Percentiles rank a stretch among this genome's conserved stretches.
Conservation (phyloP, 2,797 vertebrate genomes). For the Chelon auratus region DNA sequence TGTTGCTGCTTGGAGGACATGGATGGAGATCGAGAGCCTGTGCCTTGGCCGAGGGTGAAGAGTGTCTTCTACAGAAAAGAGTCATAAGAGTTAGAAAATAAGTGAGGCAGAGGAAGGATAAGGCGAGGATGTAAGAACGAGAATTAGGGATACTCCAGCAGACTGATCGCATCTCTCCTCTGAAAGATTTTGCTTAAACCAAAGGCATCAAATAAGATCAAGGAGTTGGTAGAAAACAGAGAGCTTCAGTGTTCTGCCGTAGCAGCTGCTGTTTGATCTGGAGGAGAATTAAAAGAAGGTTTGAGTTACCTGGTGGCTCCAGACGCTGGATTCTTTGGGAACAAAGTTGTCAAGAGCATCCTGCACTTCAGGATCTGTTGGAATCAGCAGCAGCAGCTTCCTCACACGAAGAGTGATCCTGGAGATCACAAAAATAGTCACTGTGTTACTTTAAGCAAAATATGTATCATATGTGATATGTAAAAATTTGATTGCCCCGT, state of each 20-base stretch:
- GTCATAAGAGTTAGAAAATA: conserved; percentile 16
- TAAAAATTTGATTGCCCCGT: background rate
- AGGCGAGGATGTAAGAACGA: background rate
- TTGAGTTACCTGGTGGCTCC: conserved; percentile 85
- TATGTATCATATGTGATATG: background rate
- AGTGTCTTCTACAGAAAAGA: conserved; percentile 90
- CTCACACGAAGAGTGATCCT: conserved; percentile 98
- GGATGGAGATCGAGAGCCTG: conserved; percentile 95
- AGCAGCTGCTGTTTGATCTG: background rate
- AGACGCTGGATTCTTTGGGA: conserved; percentile 89
- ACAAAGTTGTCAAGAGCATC: conserved; percentile 95
- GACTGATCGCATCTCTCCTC: background rate
- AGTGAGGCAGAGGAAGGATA: background rate
- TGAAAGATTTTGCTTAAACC: background rate
- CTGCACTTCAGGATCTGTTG: conserved; percentile 98
- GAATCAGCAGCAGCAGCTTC: conserved; percentile 95
- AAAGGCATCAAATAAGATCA: background rate
- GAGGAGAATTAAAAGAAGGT: background rate
- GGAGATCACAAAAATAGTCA: background rate
- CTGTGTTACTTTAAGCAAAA: background rate
- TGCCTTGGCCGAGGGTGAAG: conserved; percentile 89
- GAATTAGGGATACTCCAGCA: rapidly evolving
- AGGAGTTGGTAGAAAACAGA: background rate
- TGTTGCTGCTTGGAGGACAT: conserved; percentile 96
- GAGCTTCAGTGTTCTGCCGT: background rate